Conservation (phyloP, 2,888 invertebrate genomes). For the Myathropa florea region DNA sequence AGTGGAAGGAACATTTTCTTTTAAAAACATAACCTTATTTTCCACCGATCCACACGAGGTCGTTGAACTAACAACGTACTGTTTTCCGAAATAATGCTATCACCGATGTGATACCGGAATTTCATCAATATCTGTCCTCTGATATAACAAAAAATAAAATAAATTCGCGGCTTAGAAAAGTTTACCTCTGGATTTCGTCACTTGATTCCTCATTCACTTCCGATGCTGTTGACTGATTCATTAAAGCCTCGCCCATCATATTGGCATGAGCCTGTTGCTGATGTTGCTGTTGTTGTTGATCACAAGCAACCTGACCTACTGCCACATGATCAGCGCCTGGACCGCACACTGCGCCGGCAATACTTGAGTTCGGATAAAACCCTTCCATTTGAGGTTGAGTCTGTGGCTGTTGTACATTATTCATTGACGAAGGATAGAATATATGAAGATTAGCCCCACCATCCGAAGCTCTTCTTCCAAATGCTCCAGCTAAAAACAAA, state of each 20-base stretch:
- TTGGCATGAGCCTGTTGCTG: conserved; percentile 54
- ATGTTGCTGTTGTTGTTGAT: conserved; percentile 61
- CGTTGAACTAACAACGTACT: too few species aligned
- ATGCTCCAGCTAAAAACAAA: conserved; percentile 84
- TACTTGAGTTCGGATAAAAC: conserved; percentile 72
- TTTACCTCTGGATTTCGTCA: conserved; percentile 80
- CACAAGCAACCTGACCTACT: conserved; percentile 33
- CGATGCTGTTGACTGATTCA: conserved; percentile 49
- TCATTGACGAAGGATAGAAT: conserved; percentile 82
- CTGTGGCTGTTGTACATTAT: conserved; percentile 78
- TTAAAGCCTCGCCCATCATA: conserved; percentile 52
- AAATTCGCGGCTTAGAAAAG: neutral
- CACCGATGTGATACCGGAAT: too few species aligned
- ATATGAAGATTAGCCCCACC: conserved; percentile 96
- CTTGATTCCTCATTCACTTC: conserved; percentile 77
- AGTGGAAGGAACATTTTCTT: too few species aligned
- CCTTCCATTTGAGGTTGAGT: conserved; percentile 74
- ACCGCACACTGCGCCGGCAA: conserved; percentile 62
- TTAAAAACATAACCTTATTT: too few species aligned
- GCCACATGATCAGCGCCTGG: conserved; percentile 70
- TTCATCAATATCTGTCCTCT: too few species aligned
- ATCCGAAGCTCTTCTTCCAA: conserved; percentile 96
- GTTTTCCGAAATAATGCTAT: too few species aligned
- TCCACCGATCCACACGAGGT: too few species aligned
- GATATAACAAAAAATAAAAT: neutral